Percentiles rank a stretch among this genome's conserved stretches.
Conservation (phyloP, 2,888 invertebrate genomes). For the Orgyia antiqua region DNA sequence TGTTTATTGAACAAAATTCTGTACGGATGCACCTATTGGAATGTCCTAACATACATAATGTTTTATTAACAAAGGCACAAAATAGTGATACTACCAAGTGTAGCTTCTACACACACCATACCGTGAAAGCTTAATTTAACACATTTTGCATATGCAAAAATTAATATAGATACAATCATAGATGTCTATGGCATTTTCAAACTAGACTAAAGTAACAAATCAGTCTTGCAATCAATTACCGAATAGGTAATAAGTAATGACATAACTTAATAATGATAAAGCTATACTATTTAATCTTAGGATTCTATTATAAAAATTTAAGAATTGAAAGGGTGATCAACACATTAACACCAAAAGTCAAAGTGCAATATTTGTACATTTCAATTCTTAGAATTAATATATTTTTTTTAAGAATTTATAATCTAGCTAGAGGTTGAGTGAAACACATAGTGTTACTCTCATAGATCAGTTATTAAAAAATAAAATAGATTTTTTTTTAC, state of each 20-base stretch:
- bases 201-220: slow-evolving; percentile 78
- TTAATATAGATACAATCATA: slow-evolving; percentile 51
- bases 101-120: slow-evolving; percentile 55
- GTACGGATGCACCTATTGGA: slow-evolving; percentile 66
- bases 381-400: slow-evolving; percentile 11
- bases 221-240: slow-evolving; percentile 74
- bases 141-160: slow-evolving; percentile 46
- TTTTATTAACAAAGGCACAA: slow-evolving; percentile 71
- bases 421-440: no score
- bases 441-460: slow-evolving; percentile 18
- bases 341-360: slow-evolving; percentile 13
- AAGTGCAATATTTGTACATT: slow-evolving; percentile 25
- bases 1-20: slow-evolving; percentile 36
- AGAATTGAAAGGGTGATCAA: slow-evolving; percentile 14
- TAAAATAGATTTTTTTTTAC: slow-evolving; percentile 37
- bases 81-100: slow-evolving; percentile 56
- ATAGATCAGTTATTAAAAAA: slow-evolving; percentile 25
- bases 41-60: slow-evolving; percentile 53
- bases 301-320: slow-evolving; percentile 18
- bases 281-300: slow-evolving; percentile 20
- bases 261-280: slow-evolving; percentile 41
- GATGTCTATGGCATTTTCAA: slow-evolving; percentile 75
- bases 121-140: slow-evolving; percentile 49
- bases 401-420: no score
- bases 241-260: slow-evolving; percentile 64